phyloP scores from a whole-genome alignment of 53 echinoderm and acorn worm species.

The Henricia sp. region DNA sequence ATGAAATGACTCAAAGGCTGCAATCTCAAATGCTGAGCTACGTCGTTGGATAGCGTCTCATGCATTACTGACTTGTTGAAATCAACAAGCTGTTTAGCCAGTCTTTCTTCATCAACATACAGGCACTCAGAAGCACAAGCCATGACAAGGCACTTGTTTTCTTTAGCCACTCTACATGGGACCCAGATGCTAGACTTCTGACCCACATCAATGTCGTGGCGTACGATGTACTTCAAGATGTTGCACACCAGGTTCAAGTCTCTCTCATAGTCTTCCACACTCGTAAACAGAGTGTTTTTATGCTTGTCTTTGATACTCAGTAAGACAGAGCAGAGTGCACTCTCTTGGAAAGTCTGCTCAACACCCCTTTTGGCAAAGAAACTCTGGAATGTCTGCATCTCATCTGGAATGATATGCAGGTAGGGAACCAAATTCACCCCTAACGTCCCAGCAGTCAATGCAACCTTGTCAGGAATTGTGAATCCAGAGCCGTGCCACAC shows the following conservation, averaged over 20 bases:
- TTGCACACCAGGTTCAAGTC: slow-evolving; percentile 46
- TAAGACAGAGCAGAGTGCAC: slow-evolving; percentile 15
- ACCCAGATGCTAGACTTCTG: slow-evolving; percentile 1
- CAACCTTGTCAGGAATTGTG: slow-evolving; percentile 48
- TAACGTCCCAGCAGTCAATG: slow-evolving; percentile 14
- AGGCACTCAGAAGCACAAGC: slow-evolving; percentile 26
- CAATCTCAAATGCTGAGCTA: slow-evolving; percentile 51
- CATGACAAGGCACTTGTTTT: background rate
- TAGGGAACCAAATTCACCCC: slow-evolving; percentile 45
- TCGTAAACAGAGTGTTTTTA: background rate
- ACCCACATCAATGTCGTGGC: background rate
- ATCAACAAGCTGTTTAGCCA: slow-evolving; percentile 11
- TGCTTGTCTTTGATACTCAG: background rate
- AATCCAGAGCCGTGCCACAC: slow-evolving; percentile 78
- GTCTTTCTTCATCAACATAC: slow-evolving; percentile 56
- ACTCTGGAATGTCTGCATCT: background rate
- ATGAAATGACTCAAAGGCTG: slow-evolving; percentile 49
- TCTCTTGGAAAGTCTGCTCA: slow-evolving; percentile 21
- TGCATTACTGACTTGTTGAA: slow-evolving; percentile 53
- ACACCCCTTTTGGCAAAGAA: slow-evolving; percentile 31
- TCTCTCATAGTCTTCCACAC: background rate
- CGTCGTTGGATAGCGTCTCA: slow-evolving; percentile 41
- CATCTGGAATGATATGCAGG: slow-evolving; percentile 22
- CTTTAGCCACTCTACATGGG: slow-evolving; percentile 14
- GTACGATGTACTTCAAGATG: slow-evolving; percentile 39